Conservation (phyloP, 2,888 invertebrate species). For the Syritta pipiens region DNA sequence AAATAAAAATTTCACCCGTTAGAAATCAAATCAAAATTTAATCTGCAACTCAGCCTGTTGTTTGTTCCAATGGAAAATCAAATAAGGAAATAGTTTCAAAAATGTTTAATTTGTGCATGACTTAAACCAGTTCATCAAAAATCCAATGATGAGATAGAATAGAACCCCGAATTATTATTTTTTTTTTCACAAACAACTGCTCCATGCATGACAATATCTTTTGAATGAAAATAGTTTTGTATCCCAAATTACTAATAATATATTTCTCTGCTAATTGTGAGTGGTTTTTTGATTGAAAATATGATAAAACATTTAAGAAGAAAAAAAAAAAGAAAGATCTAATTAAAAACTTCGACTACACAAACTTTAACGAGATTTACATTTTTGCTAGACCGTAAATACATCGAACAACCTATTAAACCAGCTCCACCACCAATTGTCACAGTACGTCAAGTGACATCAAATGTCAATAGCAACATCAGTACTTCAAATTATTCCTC, state of each 20-base stretch:
- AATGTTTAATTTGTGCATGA: too few species aligned
- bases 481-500: conserved; percentile 70
- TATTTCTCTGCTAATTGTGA: conserved; percentile 48
- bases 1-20: too few species aligned
- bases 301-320: too few species aligned
- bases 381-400: conserved; percentile 83
- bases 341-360: conserved; percentile 70
- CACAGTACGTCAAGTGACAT: conserved; percentile 81
- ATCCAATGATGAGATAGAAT: too few species aligned
- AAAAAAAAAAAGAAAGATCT: conserved; percentile 62
- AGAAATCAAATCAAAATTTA: too few species aligned
- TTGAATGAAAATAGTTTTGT: conserved; percentile 5
- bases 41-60: too few species aligned
- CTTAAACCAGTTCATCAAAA: too few species aligned
- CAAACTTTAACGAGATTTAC: neutral
- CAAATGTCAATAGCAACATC: conserved; percentile 74
- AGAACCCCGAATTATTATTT: too few species aligned
- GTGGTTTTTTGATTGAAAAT: conserved; percentile 26
- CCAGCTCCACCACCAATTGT: conserved; percentile 87
- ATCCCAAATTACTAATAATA: conserved; percentile 8
- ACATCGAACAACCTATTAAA: conserved; percentile 90
- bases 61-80: too few species aligned
- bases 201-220: conserved; percentile 13
- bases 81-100: too few species aligned
- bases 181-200: too few species aligned